Evolutionary conservation across 1,140 invertebrate species (phyloP).

Genomic region (Trachelipus rathkii): DNA sequence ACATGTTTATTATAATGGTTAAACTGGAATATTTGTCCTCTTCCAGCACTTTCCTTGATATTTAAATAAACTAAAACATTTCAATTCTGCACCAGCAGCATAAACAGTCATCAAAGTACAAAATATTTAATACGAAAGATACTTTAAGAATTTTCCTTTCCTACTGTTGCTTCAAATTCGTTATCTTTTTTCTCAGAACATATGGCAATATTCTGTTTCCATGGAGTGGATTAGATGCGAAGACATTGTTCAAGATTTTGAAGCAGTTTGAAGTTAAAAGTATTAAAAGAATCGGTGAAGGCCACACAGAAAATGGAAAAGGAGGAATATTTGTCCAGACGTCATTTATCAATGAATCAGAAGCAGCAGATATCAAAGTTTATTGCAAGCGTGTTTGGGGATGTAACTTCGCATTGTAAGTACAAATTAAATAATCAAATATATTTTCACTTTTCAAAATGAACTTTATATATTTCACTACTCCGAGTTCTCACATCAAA

Average conservation of each 20-base stretch:
- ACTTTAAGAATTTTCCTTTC: not conserved
- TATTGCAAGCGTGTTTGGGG: not conserved
- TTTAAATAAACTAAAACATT: not conserved
- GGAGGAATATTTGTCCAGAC: not conserved
- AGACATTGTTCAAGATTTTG: not conserved
- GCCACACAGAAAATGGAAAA: not conserved
- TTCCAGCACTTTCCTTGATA: too few relatives aligned
- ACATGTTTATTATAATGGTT: too few relatives aligned
- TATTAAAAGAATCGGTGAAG: not conserved
- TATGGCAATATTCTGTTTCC: not conserved
- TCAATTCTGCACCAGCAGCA: not conserved
- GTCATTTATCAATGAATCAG: not conserved
- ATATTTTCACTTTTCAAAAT: too few relatives aligned
- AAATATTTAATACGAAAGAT: not conserved
- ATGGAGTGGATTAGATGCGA: not conserved
- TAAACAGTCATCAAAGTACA: not conserved
- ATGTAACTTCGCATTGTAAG: not conserved
- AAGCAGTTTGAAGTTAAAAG: too few relatives aligned
- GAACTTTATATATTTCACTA: not conserved
- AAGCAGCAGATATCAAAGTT: not conserved
- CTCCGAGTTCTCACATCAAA: not conserved
- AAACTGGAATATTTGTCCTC: too few relatives aligned
- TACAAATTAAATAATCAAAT: not conserved
- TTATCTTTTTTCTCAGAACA: not conserved
- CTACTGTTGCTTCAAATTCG: not conserved